Base-by-base conservation (phyloP, 2,888 invertebrate genomes). In the Rapana venosa region DNA sequence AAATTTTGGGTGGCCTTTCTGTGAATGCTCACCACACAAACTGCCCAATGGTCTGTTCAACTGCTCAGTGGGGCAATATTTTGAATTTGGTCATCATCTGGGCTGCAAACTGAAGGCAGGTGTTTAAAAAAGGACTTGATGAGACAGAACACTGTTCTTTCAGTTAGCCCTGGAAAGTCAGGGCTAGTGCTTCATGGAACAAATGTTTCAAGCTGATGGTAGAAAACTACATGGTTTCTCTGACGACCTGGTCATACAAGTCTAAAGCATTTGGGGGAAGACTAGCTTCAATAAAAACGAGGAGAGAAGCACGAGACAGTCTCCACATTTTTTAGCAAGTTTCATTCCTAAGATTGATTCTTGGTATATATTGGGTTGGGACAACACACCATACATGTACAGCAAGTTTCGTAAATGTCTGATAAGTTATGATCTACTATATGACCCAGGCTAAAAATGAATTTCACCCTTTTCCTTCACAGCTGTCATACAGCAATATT, bases 141-240 rank as follows among this genome's bases (percentile, higher is more conserved):
- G 88, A 88, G 32, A 32, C 84, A 58, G 84, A 58, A 85, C 84
- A 58, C 20, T 85, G 84, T 85, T 30, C 84, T 13, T 85, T 58
- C 84, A 85, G 84, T n/a, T 30, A 58, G 84, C 30, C 84, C 84
- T 30, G 84, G 30, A n/a, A n/a, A 58, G 84, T 85, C 56, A 58
- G 56, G 84, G 4, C 6, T 58, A 30, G 84, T 85, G 84, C 84
- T 58, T 85, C 58, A 85, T 17, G 58, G 11, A 58, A 85, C 58
- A 85, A 58, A 30, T 85, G 84, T 47, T 47, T 83, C 58, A 58
- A 20, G 8, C 22, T 26, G 6, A 83, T 83, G 22, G 22, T 5
- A 22, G 6, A 22, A 26, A 30, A 83, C 22, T 22, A 4, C 13
- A 15, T 2, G 22, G 6, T 5, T 0, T 26, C 81, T 20, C 20